Evolutionary conservation across 2,797 vertebrate genomes (phyloP).

Genomic region (Babyrousa celebensis): DNA sequence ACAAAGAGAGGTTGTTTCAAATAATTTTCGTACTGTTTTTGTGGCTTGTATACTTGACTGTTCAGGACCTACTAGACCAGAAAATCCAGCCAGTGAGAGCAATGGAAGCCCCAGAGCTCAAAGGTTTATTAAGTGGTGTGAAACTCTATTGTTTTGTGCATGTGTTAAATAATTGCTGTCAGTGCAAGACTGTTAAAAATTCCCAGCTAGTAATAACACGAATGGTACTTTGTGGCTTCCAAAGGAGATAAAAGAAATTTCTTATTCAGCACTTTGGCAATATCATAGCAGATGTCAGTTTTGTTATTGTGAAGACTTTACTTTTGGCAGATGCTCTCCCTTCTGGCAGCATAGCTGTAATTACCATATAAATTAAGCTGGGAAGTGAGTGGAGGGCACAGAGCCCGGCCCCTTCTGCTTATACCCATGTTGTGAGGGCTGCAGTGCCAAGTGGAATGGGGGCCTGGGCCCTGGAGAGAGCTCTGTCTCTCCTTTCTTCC

Average conservation of each 20-base stretch:
- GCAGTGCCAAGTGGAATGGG: slow-evolving; percentile 88
- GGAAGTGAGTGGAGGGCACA: slow-evolving; percentile 88
- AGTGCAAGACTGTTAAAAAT: slow-evolving; percentile 92
- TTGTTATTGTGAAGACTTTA: slow-evolving; percentile 90
- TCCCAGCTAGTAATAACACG: slow-evolving; percentile 92
- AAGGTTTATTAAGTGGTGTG: slow-evolving; percentile 93
- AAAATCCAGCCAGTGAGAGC: slow-evolving; percentile 92
- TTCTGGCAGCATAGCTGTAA: slow-evolving; percentile 90
- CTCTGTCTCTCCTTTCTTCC: slow-evolving; percentile 85
- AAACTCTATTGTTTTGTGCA: slow-evolving; percentile 92
- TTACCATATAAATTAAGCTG: slow-evolving; percentile 93
- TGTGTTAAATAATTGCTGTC: slow-evolving; percentile 93
- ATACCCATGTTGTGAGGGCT: slow-evolving; percentile 87
- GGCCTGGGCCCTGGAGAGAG: slow-evolving; percentile 86
- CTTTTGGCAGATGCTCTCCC: slow-evolving; percentile 91
- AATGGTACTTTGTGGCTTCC: slow-evolving; percentile 90
- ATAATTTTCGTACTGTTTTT: slow-evolving; percentile 89
- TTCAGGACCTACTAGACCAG: slow-evolving; percentile 92
- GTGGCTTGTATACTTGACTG: slow-evolving; percentile 88
- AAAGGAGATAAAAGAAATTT: slow-evolving; percentile 92
- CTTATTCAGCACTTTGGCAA: slow-evolving; percentile 91
- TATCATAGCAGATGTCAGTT: slow-evolving; percentile 89
- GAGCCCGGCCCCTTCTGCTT: slow-evolving; percentile 87
- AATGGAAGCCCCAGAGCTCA: slow-evolving; percentile 90
- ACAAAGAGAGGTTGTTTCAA: slow-evolving; percentile 87